Evolutionary conservation across 2,888 invertebrate species (phyloP).

Genomic region (Kryphioiulus occultus): DNA sequence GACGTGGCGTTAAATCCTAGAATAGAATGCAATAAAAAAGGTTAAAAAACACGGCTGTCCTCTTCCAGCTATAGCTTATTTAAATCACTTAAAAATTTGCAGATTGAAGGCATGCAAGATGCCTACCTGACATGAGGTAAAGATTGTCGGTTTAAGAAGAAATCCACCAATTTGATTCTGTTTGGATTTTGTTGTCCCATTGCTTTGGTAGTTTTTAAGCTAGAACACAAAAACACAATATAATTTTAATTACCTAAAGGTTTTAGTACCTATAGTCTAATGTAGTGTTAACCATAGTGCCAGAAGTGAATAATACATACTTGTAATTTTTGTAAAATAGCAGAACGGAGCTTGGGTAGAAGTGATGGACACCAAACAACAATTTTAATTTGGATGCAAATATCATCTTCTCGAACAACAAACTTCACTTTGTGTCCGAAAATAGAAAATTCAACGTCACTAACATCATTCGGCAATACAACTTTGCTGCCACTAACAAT

Average conservation of each 20-base stretch:
- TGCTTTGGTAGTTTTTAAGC: background rate
- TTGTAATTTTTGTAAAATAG: slow-evolving; percentile 18
- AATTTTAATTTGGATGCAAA: background rate
- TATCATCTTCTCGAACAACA: background rate
- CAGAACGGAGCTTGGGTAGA: background rate
- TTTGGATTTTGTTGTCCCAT: background rate
- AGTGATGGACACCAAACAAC: background rate
- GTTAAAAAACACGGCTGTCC: no score
- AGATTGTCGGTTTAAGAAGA: background rate
- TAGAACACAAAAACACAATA: background rate
- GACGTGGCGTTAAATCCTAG: background rate
- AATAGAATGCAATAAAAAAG: no score
- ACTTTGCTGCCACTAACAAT: background rate
- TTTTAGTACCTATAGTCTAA: background rate
- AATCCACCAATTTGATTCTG: background rate
- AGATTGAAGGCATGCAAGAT: no score
- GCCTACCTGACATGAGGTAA: background rate
- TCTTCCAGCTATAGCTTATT: no score
- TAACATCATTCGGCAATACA: background rate
- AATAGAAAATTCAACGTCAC: background rate
- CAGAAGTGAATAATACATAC: background rate
- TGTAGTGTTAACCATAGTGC: background rate
- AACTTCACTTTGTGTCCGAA: background rate
- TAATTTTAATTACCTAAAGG: no score
- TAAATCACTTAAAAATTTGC: no score